Conservation (phyloP, 2,113 vertebrate genomes). For the Turdus rufiventris region DNA sequence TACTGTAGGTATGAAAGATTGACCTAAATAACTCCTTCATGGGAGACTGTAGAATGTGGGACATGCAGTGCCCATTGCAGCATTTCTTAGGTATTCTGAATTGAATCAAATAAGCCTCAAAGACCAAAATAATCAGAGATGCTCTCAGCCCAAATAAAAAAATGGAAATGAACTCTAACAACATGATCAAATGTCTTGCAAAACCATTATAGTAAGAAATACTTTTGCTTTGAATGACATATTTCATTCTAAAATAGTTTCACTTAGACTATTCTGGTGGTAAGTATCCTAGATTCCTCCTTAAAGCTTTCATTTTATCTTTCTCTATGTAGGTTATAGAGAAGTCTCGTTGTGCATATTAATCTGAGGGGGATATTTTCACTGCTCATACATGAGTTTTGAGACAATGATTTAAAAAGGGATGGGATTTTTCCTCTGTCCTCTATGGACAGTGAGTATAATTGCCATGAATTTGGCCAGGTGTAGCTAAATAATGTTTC, state of each 20-base stretch:
- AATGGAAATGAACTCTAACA: neutral
- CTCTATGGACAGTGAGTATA: slow-evolving; percentile 55
- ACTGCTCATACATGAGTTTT: neutral
- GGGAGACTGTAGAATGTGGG: slow-evolving; percentile 25
- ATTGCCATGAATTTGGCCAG: slow-evolving; percentile 71
- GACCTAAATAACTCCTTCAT: slow-evolving; percentile 53
- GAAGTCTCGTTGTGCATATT: slow-evolving; percentile 42
- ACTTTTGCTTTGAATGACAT: neutral
- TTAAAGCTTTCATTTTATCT: slow-evolving; percentile 12
- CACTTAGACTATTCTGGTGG: neutral
- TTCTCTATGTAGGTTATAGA: slow-evolving; percentile 17
- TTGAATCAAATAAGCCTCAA: neutral
- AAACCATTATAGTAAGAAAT: neutral
- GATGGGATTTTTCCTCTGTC: slow-evolving; percentile 55
- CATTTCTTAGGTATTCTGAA: neutral
- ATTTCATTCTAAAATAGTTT: neutral
- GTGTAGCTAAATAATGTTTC: slow-evolving; percentile 69
- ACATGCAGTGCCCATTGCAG: neutral
- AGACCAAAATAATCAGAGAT: neutral
- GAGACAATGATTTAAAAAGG: slow-evolving; percentile 29
- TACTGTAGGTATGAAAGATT: slow-evolving; percentile 9
- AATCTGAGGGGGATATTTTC: slow-evolving; percentile 34
- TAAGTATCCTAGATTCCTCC: neutral
- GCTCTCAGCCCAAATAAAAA: neutral
- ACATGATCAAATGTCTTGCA: neutral